A percentile compares a stretch with the other conserved stretches of the same genome.
Evolutionary conservation across 2,888 invertebrate genomes (phyloP).

Genomic region (Petrolisthes cinctipes): DNA sequence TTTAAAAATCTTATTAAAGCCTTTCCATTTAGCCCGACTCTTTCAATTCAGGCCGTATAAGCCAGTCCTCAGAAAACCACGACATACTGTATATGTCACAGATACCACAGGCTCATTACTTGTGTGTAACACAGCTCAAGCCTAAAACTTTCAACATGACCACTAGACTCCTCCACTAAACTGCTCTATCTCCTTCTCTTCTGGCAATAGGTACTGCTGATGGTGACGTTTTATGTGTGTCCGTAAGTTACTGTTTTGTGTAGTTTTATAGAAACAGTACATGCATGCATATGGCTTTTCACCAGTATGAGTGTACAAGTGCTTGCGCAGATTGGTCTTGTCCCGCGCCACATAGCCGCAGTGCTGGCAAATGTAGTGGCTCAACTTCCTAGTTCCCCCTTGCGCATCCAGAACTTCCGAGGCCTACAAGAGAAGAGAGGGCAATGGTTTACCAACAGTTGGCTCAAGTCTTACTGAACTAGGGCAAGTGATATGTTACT

Average conservation of each 20-base stretch:
- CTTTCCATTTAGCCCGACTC: background rate
- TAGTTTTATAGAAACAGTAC: constrained; percentile 62
- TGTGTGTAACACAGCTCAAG: constrained; percentile 17
- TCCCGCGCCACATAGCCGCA: constrained; percentile 64
- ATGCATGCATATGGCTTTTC: constrained; percentile 64
- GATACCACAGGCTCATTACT: background rate
- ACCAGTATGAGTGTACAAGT: constrained; percentile 64
- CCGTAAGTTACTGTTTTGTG: constrained; percentile 63
- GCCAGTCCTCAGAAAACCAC: background rate
- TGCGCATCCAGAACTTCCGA: constrained; percentile 56
- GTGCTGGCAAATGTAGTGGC: constrained; percentile 57
- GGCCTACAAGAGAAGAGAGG: constrained; percentile 56
- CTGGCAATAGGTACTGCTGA: constrained; percentile 39
- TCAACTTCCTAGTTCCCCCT: constrained; percentile 55
- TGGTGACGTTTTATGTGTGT: constrained; percentile 63
- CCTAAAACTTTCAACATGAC: background rate
- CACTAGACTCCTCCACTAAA: constrained; percentile 33
- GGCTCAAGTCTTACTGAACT: background rate
- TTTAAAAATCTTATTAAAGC: background rate
- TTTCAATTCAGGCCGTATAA: background rate
- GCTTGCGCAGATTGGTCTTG: constrained; percentile 64
- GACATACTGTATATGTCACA: background rate
- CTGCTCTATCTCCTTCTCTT: constrained; percentile 39
- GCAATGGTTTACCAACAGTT: constrained; percentile 46
- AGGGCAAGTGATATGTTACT: no score